phyloP scores from a whole-genome alignment of 1,140 invertebrate genomes.

The Cyclina sinensis region DNA sequence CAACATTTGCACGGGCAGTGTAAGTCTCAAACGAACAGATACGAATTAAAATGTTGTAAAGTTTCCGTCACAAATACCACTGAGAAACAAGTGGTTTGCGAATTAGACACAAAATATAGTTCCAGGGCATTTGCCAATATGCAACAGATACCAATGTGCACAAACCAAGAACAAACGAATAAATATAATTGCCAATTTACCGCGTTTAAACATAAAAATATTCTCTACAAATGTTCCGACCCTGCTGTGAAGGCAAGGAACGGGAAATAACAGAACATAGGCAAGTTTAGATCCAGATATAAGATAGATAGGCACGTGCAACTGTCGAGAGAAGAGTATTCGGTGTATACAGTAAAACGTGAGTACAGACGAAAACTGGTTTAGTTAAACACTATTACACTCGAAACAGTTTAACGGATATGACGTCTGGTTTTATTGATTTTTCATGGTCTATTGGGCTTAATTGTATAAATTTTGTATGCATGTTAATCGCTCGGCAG shows the following conservation, averaged over 20 bases:
- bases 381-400: no score
- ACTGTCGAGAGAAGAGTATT: background rate
- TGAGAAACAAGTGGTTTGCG: slow-evolving; percentile 26
- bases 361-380: background rate
- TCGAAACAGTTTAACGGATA: no score
- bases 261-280: slow-evolving; percentile 12
- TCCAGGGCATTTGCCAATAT: slow-evolving; percentile 17
- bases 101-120: slow-evolving; percentile 16
- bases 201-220: slow-evolving; percentile 27
- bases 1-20: background rate
- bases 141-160: slow-evolving; percentile 15
- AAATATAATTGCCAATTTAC: slow-evolving; percentile 45
- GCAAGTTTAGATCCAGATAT: slow-evolving; percentile 7
- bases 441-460: no score
- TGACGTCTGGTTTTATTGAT: no score
- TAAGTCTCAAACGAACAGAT: background rate
- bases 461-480: no score
- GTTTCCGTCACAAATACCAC: background rate
- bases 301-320: background rate
- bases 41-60: background rate
- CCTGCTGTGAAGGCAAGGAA: slow-evolving; percentile 23
- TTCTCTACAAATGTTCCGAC: slow-evolving; percentile 1
- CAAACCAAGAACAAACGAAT: slow-evolving; percentile 28
- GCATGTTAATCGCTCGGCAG: no score
- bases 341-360: background rate